These are phyloP conservation scores for Omphaloscelis lunosa DNA, from an alignment of 2,888 invertebrate species.

Conservation along the genomic window DNA sequence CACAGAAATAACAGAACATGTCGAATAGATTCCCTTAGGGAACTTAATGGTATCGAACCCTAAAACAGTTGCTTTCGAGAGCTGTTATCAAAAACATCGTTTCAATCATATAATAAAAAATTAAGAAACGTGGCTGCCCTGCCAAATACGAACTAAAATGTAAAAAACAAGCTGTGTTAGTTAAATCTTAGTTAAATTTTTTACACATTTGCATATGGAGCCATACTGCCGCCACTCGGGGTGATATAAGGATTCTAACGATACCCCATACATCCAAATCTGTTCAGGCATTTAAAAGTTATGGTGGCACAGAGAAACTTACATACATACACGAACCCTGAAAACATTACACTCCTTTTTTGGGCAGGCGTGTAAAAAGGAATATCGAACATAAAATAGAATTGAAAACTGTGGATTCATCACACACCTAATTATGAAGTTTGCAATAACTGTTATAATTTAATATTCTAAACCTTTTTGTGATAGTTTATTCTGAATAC, in stretches of 20 bases:
- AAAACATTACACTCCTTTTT: no score
- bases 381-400: constrained; percentile 5
- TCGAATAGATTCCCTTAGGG: background rate
- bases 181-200: no score
- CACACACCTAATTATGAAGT: background rate
- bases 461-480: constrained; percentile 26
- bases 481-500: constrained; percentile 18
- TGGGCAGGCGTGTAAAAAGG: background rate
- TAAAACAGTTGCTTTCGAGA: background rate
- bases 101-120: background rate
- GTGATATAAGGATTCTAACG: no score
- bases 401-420: background rate
- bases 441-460: constrained; percentile 14
- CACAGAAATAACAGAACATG: background rate
- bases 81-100: constrained; percentile 7
- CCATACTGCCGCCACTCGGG: no score
- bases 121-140: no score
- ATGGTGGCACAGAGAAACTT: no score
- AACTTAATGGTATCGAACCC: background rate
- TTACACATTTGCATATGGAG: no score
- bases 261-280: no score
- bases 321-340: no score
- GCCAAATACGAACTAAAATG: no score
- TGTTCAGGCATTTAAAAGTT: no score
- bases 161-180: no score